These are phyloP conservation scores for Ornithorhynchus anatinus DNA, from an alignment of 2,113 vertebrate species.

Conservation along the genomic window DNA sequence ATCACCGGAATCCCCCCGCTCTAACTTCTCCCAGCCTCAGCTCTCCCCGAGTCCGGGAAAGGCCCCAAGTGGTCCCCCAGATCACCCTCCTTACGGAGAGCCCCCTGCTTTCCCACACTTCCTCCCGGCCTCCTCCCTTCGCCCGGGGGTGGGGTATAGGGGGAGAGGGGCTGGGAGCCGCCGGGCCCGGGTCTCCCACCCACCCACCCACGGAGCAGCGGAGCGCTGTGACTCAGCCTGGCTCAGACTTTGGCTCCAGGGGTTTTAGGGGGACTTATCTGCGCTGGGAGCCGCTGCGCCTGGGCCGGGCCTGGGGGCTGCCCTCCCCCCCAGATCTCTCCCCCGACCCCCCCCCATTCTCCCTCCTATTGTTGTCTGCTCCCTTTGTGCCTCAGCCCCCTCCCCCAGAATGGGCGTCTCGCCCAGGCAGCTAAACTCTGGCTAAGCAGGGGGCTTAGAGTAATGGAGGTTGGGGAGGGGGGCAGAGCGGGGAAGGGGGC, in stretches of 20 bases:
- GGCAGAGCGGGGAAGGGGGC: background rate
- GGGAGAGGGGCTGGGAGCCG: conserved; percentile 45
- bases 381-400: background rate
- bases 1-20: too few relatives aligned
- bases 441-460: conserved; percentile 56
- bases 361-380: conserved; percentile 22
- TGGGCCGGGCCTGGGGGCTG: conserved; percentile 37
- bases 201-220: conserved; percentile 57
- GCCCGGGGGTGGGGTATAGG: background rate
- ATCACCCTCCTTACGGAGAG: too few relatives aligned
- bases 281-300: conserved; percentile 49
- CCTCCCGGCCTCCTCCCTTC: background rate
- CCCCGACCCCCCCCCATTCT: conserved; percentile 3
- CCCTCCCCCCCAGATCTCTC: background rate
- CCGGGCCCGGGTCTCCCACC: conserved; percentile 54
- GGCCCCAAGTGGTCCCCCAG: too few relatives aligned
- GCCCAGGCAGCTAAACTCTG: conserved; percentile 42
- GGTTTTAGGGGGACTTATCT: conserved; percentile 64
- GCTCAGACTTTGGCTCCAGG: conserved; percentile 65
- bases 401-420: conserved; percentile 45
- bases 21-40: too few relatives aligned
- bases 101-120: background rate
- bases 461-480: conserved; percentile 13
- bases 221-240: conserved; percentile 51
- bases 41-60: too few relatives aligned